Percentiles rank a stretch among this genome's conserved stretches.
These are phyloP conservation scores for Bos taurus DNA, from an alignment of 2,113 vertebrate species.

Conservation along the genomic window ARS-UCD2.0 NC_037344.1:16930501-16931000, in stretches of 20 bases:
- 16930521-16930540: background rate
- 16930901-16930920: too few species aligned
- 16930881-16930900: background rate
- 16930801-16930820: background rate
- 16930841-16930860: background rate
- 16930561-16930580: background rate
- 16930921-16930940: too few species aligned
- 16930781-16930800: background rate
- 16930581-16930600: background rate
- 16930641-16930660: background rate
- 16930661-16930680: background rate
- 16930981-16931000: background rate
- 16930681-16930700: background rate
- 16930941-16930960: background rate
- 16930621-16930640: background rate
- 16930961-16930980: background rate
- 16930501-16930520: background rate
- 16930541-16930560: background rate
- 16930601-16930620: background rate
- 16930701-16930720: background rate
- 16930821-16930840: background rate
- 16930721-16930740: background rate
- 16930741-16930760: background rate
- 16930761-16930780: background rate
- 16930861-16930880: background rate